Base-by-base conservation (phyloP, 2,113 vertebrate genomes). In the Dinomys branickii region DNA sequence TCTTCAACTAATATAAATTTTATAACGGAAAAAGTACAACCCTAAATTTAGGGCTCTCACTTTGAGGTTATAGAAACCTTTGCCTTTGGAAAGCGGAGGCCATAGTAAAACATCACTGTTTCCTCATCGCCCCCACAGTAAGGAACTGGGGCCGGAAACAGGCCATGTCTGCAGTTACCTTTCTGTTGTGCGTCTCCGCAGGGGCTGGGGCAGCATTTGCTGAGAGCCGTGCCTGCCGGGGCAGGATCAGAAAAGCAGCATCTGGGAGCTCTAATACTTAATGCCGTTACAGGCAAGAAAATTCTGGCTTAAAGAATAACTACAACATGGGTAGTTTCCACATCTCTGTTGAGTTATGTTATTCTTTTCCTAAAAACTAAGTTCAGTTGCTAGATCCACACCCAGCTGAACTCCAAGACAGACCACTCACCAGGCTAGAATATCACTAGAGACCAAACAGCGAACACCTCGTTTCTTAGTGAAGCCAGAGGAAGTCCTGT, bases 41-140 rank as follows among this genome's bases (percentile, higher is more conserved):
- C 96, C 44, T 88, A 83, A 87, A 93, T 80, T 75, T 89, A 89
- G n/a, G 30, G 52, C 24, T 86, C 65, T 84, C 96, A 38, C 82
- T 90, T 35, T 90, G 82, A 87, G 8, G 13, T 78, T 92, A n/a
- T 71, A 33, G 77, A 92, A 85, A 93, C 41, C 1, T 44, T 94
- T 91, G 75, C 61, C 50, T 97, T 96, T 97, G 92, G 94, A 97
- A 97, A 96, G 92, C 44, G 69, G 77, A 97, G 91, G 88, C 35
- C 94, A 65, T 90, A 96, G 94, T 97, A 35, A 98, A 96, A 75
- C 28, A 24, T 95, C 96, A 78, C 91, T 86, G 90, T 80, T 85
- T 94, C 80, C 19, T 86, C 3, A 86, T 38, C 80, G 16, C 7
- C 94, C 94, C 96, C 96, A 98, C 67, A 92, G 78, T 93, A 94